Base-by-base conservation (phyloP, 2,888 invertebrate species). In the Pachymerium ferrugineum region DNA sequence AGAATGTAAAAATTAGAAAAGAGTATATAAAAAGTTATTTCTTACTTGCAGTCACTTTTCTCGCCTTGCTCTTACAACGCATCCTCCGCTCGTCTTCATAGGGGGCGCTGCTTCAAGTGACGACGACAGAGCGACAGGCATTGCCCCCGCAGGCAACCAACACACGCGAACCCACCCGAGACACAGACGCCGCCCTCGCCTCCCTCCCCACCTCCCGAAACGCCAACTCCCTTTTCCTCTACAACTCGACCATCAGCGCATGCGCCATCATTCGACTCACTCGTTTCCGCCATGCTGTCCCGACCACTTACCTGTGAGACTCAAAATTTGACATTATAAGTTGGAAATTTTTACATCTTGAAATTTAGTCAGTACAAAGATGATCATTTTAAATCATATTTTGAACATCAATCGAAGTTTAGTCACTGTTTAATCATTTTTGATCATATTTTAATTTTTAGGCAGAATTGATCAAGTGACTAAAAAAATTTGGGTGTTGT, bases 61-160 rank as follows among this genome's bases (percentile, higher is more conserved):
- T 62, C 62, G 62, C 62, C 62, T 62, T 62, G 62, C 62, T 62
- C 62, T 62, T 62, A 62, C 62, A 62, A 62, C 62, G 62, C 62
- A 62, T 62, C 62, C 62, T 62, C 62, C 62, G 62, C 28, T 62
- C 62, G 62, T 62, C 62, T 62, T 62, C 62, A 62, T 62, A 62
- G 62, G 62, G 62, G 62, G 62, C 62, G 62, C 62, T 62, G 62
- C 62, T 62, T 62, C 62, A 62, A 62, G 62, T 62, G 62, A 62
- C 62, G 62, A 62, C 62, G 62, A 62, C 62, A 62, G 62, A 62
- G 62, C 62, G 62, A 62, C 62, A 62, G 62, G 62, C 62, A 62
- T 62, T 62, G 62, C 62, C 62, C 62, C 62, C 62, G 62, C 62
- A 62, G 62, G 62, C 62, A 62, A 62, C 62, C 62, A 62, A 62